Evolutionary conservation across 2,113 vertebrate genomes (phyloP), one percentile per base, ranked within the genome.

Genomic region (Datnioides undecimradiatus): DNA sequence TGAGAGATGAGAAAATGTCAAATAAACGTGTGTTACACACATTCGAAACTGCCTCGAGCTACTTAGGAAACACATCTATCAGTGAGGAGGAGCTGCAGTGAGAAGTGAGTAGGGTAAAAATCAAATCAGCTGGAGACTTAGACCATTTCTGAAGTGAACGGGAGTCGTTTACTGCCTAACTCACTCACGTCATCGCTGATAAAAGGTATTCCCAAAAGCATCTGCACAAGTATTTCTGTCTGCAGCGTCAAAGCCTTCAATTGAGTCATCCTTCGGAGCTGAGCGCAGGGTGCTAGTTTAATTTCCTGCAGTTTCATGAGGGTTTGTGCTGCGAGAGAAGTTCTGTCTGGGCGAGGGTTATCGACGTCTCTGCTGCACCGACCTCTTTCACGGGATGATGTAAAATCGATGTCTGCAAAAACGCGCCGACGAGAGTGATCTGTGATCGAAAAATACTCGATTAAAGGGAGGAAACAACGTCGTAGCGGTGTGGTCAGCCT

Each of bases 281-380:
- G 13, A 45, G 45, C 1, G 25, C 21, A 1, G 27, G 40, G 36
- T 8, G 29, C 60, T 17, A 7, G 16, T 70, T 73, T 78, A 23
- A 87, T 85, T 87, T 87, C 79, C 79, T 87, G 76, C 34, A 9
- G 65, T 43, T 79, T 66, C 46, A 40, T 23, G 34, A 52, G 68
- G 69, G 75, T 65, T 80, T 38, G 60, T 16, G 11, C 25, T 3
- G 21, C 4, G 29, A 25, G 29, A 25, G 55, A 40, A 33, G 27
- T 66, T 74, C 38, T 57, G 5, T 57, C 69, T 23, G 43, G 45
- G 43, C 59, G 41, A 70, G 77, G 54, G 64, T 76, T 69, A 89
- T 73, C 21, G 51, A 59, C 40, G 21, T 64, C 67, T 60, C 51
- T 27, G 41, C 52, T 31, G 23, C 41, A 14, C 23, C 31, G 6